These are phyloP conservation scores for Trissonchulus sp. DNA, from an alignment of 2,888 invertebrate species.

Conservation along the genomic window DNA sequence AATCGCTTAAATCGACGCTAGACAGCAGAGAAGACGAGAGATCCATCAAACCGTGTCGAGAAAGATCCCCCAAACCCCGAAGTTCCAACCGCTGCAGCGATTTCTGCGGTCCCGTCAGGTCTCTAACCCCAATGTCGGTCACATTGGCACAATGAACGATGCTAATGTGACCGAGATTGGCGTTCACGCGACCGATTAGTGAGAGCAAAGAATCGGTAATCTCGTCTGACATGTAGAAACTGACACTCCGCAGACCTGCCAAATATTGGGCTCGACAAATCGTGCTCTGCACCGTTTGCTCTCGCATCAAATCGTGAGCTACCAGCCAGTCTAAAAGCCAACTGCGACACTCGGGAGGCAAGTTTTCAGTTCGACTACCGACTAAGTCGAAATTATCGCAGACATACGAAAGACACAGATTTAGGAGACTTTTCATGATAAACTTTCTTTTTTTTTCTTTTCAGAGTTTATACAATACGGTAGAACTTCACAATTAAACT, in stretches of 20 bases:
- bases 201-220: conserved; percentile 39
- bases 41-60: conserved; percentile 41
- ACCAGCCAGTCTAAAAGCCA: conserved; percentile 29
- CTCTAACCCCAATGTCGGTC: conserved; percentile 39
- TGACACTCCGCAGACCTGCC: conserved; percentile 40
- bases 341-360: conserved; percentile 26
- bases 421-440: conserved; percentile 30
- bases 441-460: too few relatives aligned
- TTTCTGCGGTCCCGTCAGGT: conserved; percentile 17
- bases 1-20: conserved; percentile 47
- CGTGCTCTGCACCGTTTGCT: conserved; percentile 25
- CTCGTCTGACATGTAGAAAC: conserved; percentile 43
- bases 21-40: conserved; percentile 41
- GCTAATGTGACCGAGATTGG: conserved; percentile 41
- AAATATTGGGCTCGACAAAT: conserved; percentile 43
- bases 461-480: too few relatives aligned
- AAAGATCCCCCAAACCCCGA: conserved; percentile 39
- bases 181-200: conserved; percentile 39
- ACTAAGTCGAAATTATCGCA: conserved; percentile 1
- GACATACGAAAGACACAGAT: conserved; percentile 27
- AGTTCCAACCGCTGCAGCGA: conserved; percentile 22
- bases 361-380: background rate
- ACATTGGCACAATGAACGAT: conserved; percentile 47
- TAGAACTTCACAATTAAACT: too few relatives aligned
- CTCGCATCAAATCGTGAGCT: conserved; percentile 28